Evolutionary conservation across 2,797 vertebrate genomes (phyloP).

Genomic region (Microctenopoma steveboyesi): DNA sequence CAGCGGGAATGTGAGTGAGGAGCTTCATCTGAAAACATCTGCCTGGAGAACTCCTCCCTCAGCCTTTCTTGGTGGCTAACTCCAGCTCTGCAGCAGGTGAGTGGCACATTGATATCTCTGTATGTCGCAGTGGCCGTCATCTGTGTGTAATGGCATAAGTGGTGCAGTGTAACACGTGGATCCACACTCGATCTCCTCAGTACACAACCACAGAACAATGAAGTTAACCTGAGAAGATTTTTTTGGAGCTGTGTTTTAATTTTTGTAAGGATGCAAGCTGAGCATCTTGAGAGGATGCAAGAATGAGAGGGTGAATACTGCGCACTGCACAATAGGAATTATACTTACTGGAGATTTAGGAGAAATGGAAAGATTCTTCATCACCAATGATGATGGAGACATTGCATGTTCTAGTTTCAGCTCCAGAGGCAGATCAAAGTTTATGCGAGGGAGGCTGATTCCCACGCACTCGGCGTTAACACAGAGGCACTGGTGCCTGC

Average conservation of each 20-base stretch:
- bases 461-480: conserved; percentile 55
- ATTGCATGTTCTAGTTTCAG: conserved; percentile 22
- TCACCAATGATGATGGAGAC: conserved; percentile 10
- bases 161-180: conserved; percentile 15
- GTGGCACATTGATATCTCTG: conserved; percentile 54
- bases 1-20: conserved; percentile 51
- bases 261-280: conserved; percentile 4
- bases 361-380: conserved; percentile 6
- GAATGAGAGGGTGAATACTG: conserved; percentile 26
- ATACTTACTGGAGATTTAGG: conserved; percentile 12
- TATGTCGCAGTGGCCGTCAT: conserved; percentile 45
- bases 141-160: conserved; percentile 8
- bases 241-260: conserved; percentile 20
- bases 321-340: conserved; percentile 23
- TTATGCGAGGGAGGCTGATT: conserved; percentile 65
- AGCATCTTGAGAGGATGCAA: conserved; percentile 28
- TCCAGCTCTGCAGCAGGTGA: conserved; percentile 76
- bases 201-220: conserved; percentile 11
- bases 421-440: conserved; percentile 69
- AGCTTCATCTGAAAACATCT: conserved; percentile 65
- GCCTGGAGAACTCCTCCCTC: conserved; percentile 41
- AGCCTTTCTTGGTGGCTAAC: not conserved
- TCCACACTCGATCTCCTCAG: conserved; percentile 1
- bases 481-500: conserved; percentile 28
- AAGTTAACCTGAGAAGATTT: conserved; percentile 15